Percentiles rank a stretch among this genome's conserved stretches.
These are phyloP conservation scores for Micoletzkya japonica DNA, from an alignment of 2,888 invertebrate species.

Conservation along the genomic window DNA sequence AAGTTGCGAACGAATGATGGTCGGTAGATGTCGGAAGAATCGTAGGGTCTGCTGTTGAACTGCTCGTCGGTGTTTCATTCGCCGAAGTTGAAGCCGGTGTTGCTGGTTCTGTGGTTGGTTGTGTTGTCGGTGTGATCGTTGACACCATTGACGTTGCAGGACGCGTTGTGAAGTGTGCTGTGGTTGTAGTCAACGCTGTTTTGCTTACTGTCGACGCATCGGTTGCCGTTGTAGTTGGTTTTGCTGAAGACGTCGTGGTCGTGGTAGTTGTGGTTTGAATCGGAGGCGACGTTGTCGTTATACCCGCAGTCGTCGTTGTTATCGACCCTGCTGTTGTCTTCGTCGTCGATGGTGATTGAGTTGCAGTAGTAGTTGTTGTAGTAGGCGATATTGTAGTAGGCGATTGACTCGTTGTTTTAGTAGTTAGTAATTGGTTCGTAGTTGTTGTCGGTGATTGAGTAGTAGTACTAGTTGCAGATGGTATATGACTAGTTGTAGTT, in stretches of 20 bases:
- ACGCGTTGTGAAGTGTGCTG: background rate
- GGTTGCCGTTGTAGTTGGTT: background rate
- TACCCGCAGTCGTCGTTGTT: background rate
- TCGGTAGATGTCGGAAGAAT: no score
- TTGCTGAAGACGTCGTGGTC: background rate
- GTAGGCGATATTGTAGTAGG: background rate
- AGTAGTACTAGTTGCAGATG: background rate
- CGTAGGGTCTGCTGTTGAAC: background rate
- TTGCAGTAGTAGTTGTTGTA: background rate
- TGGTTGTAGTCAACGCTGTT: background rate
- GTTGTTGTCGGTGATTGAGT: conserved; percentile 4
- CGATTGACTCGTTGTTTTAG: background rate
- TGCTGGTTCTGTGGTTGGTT: background rate
- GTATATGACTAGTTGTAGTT: no score
- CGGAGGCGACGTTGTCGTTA: background rate
- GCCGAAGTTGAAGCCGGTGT: background rate
- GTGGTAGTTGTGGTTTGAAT: background rate
- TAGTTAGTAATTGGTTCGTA: background rate
- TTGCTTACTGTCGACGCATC: background rate
- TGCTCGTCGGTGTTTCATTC: background rate
- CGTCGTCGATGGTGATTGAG: background rate
- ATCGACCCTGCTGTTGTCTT: background rate
- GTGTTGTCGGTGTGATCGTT: background rate
- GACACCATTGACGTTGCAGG: background rate
- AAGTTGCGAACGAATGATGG: no score